Conservation (phyloP, 2,113 vertebrate species). For the Fregetta grallaria region DNA sequence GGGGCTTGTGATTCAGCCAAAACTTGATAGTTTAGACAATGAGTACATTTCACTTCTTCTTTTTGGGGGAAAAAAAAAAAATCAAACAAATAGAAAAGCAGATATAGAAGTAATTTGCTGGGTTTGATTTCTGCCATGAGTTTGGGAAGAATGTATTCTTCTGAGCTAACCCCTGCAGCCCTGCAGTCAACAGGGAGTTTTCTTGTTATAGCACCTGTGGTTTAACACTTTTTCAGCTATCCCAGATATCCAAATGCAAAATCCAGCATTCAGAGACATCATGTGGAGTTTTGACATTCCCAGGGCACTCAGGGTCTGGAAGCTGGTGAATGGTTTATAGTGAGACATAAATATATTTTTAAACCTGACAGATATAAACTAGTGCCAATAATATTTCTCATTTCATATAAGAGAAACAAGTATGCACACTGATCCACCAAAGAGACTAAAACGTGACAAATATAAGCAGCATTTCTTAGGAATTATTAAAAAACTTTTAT, state of each 20-base stretch:
- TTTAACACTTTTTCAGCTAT: background rate
- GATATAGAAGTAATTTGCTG: background rate
- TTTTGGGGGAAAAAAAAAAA: background rate
- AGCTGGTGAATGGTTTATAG: background rate
- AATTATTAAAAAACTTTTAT: background rate
- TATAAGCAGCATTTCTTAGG: background rate
- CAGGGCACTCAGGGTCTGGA: background rate
- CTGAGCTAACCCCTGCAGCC: background rate
- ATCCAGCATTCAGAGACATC: background rate
- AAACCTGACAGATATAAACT: background rate
- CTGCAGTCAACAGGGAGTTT: background rate
- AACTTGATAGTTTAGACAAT: background rate
- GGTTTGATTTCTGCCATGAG: background rate
- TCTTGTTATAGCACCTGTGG: background rate
- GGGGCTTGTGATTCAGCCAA: background rate
- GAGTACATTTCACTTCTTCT: background rate
- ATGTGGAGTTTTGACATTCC: background rate
- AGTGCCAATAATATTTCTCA: background rate
- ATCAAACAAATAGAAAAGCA: background rate
- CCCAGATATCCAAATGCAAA: constrained; percentile 5
- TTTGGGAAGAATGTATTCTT: background rate
- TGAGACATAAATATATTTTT: constrained; percentile 12
- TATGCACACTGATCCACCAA: background rate
- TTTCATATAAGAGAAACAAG: background rate
- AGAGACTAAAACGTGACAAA: background rate